Evolutionary conservation across 2,888 invertebrate genomes (phyloP), one percentile per base, ranked within the genome.

Genomic region (Blomia tropicalis): DNA sequence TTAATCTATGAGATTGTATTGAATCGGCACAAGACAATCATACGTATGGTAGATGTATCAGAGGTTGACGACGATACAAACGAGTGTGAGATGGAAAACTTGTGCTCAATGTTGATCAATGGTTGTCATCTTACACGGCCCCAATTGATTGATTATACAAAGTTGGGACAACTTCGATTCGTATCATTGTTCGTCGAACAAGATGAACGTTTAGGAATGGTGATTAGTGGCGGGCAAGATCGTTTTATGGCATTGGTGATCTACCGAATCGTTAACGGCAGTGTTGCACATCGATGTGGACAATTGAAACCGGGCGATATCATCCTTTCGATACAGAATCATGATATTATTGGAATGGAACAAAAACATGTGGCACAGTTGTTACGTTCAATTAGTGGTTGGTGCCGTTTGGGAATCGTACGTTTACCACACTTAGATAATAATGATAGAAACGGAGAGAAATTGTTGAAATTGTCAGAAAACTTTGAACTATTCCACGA

Each of bases 361-460:
- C 32, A 14, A 19, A 30, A 56, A 36, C 14, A 56, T 22, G 3
- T 25, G 11, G 17, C 3, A 19, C 2, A 56, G 23, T 31, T 56
- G 27, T 14, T 56, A 14, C 17, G 19, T 11, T 56, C 25, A 14
- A 29, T 2, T 2, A 14, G 31, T 14, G 29, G 29, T 11, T 56
- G 56, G 56, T 56, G 56, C 29, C 56, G 56, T 36, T 25, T 56
- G 25, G 27, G 56, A n/a, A 31, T 56, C 17, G 14, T 56, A 22
- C 56, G 56, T 22, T n/a, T 56, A 22, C 56, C 56, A 14, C 7
- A 11, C 27, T 11, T 11, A 7, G 51, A 47, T 27, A n/a, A n/a
- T n/a, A n/a, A n/a, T n/a, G n/a, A n/a, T n/a, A n/a, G n/a, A n/a
- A n/a, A n/a, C n/a, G n/a, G n/a, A n/a, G n/a, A n/a, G n/a, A n/a